Evolutionary conservation across 2,888 invertebrate species (phyloP), one percentile per base, ranked within the genome.

Genomic region (Osmoderma eremita): DNA sequence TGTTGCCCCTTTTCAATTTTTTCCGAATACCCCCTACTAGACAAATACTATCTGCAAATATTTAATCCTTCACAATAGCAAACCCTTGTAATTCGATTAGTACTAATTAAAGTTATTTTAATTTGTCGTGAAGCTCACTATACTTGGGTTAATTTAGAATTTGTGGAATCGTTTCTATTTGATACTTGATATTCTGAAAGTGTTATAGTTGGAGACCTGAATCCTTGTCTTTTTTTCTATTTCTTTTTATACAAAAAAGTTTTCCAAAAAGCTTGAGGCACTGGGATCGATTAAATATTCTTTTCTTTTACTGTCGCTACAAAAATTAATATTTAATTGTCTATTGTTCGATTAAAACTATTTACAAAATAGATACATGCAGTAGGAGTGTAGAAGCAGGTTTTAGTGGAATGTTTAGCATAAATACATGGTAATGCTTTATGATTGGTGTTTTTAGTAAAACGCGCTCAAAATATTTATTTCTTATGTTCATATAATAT

Each of bases 231-330:
- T 18, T 53, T 18, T 53, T 36, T 17, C 10, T 53, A 18, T 36
- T 53, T 30, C 17, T 17, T 53, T 58, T 58, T 69, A 24, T 53
- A 63, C 50, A 50, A 66, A 66, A 67, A 65, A 41, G 38, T 67
- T 58, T 53, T 68, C 61, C 65, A 68, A 65, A 63, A 68, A 68
- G 65, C 65, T 66, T 68, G 50, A 69, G 69, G 69, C 69, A 69
- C 69, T 69, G 66, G 66, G 66, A 63, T 67, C 45, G 56, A 67
- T 68, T 45, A 50, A 56, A 38, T 45, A 58, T 45, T 45, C 45
- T 51, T 51, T 15, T 30, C 30, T 61, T 65, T 64, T 41, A 61
- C 68, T 68, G 68, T 48, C 39, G 68, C 68, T 61, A 68, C 41
- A 61, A 58, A 50, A 48, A 45, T 30, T 24, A 45, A 30, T 20